Conservation (phyloP, 2,888 invertebrate genomes). For the Tipula lateralis region DNA sequence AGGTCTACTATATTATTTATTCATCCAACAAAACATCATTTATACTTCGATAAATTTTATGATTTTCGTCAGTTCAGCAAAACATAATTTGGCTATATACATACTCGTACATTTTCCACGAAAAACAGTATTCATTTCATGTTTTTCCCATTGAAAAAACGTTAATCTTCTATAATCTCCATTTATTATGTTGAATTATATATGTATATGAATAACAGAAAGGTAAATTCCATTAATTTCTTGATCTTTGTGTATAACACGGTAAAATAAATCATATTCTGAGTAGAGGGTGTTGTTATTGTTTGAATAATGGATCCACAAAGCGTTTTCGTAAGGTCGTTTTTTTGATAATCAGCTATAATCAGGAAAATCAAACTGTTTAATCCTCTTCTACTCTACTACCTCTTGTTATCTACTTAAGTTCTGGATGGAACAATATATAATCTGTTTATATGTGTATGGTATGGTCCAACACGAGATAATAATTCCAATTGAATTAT, state of each 20-base stretch:
- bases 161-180: not conserved
- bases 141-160: not conserved
- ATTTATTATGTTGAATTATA: not conserved
- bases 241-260: not conserved
- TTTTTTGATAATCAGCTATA: not conserved
- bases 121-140: not conserved
- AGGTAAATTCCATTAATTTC: constrained; percentile 14
- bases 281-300: not conserved
- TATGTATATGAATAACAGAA: not conserved
- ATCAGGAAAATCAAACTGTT: not conserved
- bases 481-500: not conserved
- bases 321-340: not conserved
- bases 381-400: not conserved
- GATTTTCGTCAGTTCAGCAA: no score
- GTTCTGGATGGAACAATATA: not conserved
- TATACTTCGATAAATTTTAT: no score
- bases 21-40: no score
- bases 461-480: not conserved
- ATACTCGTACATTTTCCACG: no score
- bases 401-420: not conserved
- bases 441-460: not conserved
- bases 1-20: no score
- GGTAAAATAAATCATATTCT: not conserved
- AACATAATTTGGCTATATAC: no score
- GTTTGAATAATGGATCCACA: not conserved